Evolutionary conservation across 92 coral and sea anemone genomes (phyloP).

Genomic region (Palythoa grandis): DNA sequence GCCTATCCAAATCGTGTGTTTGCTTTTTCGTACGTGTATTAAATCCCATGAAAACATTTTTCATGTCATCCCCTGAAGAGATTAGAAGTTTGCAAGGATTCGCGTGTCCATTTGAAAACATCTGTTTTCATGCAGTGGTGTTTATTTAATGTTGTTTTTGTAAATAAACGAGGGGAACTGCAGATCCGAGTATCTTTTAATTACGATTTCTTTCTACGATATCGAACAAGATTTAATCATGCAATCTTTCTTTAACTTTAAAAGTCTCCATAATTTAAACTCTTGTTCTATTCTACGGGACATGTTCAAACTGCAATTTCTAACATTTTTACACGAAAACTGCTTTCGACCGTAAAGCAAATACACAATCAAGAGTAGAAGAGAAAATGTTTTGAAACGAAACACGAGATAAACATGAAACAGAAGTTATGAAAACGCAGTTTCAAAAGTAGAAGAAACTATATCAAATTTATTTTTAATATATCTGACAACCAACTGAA

Average conservation of each 20-base stretch:
- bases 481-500: no score
- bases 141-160: constrained; percentile 8
- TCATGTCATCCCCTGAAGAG: constrained; percentile 7
- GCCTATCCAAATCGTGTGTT: neutral
- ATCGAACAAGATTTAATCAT: neutral
- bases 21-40: constrained; percentile 15
- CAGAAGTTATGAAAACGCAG: no score
- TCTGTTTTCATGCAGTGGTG: constrained; percentile 33
- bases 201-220: neutral
- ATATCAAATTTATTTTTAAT: no score
- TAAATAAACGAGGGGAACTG: constrained; percentile 5
- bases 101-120: constrained; percentile 40
- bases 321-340: no score
- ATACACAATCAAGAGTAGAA: no score
- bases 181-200: constrained; percentile 7
- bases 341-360: no score
- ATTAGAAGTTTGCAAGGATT: neutral
- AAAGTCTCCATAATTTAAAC: no score
- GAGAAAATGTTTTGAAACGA: no score
- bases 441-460: no score
- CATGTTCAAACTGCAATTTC: no score
- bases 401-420: no score
- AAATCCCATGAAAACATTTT: constrained; percentile 11
- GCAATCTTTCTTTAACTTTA: neutral
- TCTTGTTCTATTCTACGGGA: no score